A percentile compares a stretch with the other conserved stretches of the same genome.
Conservation (phyloP, 2,797 vertebrate genomes). For the Sphenopsis melanotis region DNA sequence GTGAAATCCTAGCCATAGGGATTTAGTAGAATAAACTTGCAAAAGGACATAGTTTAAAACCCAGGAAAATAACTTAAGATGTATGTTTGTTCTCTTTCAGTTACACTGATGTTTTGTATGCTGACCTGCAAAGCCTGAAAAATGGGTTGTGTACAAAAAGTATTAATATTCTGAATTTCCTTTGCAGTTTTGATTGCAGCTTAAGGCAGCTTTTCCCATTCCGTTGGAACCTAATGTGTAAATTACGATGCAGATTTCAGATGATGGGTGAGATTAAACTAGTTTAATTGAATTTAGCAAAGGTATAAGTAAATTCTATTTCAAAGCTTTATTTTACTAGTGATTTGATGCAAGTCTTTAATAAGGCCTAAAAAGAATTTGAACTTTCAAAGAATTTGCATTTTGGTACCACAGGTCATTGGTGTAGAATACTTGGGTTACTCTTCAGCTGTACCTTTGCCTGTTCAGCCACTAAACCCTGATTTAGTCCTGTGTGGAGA, state of each 20-base stretch:
- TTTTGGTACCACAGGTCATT: not conserved
- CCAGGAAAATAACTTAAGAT: constrained; percentile 45
- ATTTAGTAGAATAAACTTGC: constrained; percentile 65
- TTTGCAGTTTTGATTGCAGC: not conserved
- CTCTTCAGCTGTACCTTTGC: not conserved
- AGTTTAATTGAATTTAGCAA: not conserved
- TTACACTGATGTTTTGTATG: not conserved
- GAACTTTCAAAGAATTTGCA: not conserved
- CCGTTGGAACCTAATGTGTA: not conserved
- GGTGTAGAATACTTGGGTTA: not conserved
- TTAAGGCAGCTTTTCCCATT: constrained; percentile 38
- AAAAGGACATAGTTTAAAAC: constrained; percentile 49
- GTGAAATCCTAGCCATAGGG: constrained; percentile 33
- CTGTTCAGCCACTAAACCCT: not conserved
- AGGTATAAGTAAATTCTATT: not conserved
- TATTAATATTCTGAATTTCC: constrained; percentile 9
- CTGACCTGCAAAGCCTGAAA: constrained; percentile 26
- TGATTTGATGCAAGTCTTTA: not conserved
- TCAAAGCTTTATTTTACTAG: not conserved
- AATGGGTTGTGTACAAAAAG: not conserved
- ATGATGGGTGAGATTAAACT: not conserved
- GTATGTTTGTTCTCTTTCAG: constrained; percentile 40
- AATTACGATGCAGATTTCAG: constrained; percentile 20
- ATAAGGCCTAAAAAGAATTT: not conserved
- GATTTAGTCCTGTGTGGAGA: not conserved